Evolutionary conservation across 2,888 invertebrate genomes (phyloP).

Genomic region (Eubasilissa splendida): DNA sequence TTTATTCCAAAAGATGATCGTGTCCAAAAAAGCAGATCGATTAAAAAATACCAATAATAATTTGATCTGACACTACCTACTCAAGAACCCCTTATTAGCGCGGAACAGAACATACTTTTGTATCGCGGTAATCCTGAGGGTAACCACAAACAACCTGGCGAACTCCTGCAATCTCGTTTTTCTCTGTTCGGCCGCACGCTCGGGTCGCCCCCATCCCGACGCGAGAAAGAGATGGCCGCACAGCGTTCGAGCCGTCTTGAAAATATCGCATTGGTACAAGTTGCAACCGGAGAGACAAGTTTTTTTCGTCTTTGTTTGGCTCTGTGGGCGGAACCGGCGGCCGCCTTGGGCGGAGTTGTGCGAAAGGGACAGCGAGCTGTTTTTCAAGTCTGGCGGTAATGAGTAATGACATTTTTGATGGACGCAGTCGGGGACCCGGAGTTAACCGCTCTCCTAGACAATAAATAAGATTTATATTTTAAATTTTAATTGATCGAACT

Average conservation of each 20-base stretch:
- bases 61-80: conserved; percentile 22
- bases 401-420: conserved; percentile 53
- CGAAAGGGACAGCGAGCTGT: conserved; percentile 49
- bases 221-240: conserved; percentile 13
- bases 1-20: too few species aligned
- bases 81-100: conserved; percentile 39
- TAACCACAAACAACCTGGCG: conserved; percentile 37
- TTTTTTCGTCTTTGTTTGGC: conserved; percentile 52
- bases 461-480: conserved; percentile 38
- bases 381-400: conserved; percentile 46
- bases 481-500: conserved; percentile 23
- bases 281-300: conserved; percentile 46
- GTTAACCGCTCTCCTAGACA: conserved; percentile 30
- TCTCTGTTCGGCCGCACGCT: not conserved
- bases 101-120: conserved; percentile 37
- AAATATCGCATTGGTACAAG: conserved; percentile 32
- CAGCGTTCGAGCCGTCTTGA: not conserved
- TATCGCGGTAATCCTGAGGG: conserved; percentile 42
- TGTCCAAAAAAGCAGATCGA: too few species aligned
- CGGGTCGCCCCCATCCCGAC: not conserved
- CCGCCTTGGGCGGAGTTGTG: conserved; percentile 52
- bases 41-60: not conserved
- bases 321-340: conserved; percentile 50
- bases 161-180: conserved; percentile 8
- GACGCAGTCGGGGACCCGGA: conserved; percentile 38